Percentiles rank a stretch among this genome's conserved stretches.
Conservation (phyloP, 1,140 invertebrate genomes). For the Conus betulinus region DNA sequence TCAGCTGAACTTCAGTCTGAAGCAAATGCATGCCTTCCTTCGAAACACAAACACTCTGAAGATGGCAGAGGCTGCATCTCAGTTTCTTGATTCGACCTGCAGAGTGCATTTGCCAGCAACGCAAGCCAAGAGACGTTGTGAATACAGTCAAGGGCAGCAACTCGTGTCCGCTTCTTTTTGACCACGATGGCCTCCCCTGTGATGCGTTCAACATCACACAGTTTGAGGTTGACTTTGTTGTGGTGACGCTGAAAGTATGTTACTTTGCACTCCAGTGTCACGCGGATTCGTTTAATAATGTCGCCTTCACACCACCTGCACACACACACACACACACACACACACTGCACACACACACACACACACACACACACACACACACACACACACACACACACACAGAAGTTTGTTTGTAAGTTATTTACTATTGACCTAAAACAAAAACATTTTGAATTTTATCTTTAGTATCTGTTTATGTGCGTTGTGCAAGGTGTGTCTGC, state of each 20-base stretch:
- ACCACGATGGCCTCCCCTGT: slow-evolving; percentile 58
- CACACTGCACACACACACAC: too few species aligned
- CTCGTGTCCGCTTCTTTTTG: slow-evolving; percentile 47
- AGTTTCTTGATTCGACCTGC: slow-evolving; percentile 38
- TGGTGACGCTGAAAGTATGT: slow-evolving; percentile 81
- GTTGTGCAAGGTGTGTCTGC: too few species aligned
- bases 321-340: slow-evolving; percentile 16
- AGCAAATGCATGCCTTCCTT: too few species aligned
- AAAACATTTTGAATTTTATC: too few species aligned
- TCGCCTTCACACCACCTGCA: slow-evolving; percentile 68
- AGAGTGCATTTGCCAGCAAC: slow-evolving; percentile 57
- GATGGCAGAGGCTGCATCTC: neutral
- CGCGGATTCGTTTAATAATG: slow-evolving; percentile 82
- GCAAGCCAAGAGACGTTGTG: slow-evolving; percentile 50
- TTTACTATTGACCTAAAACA: too few species aligned
- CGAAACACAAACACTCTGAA: too few species aligned
- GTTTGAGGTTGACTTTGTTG: slow-evolving; percentile 60
- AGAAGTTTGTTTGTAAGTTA: too few species aligned
- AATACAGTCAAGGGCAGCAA: slow-evolving; percentile 54
- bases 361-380: neutral
- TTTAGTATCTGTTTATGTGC: too few species aligned
- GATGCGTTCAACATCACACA: slow-evolving; percentile 48
- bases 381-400: too few species aligned
- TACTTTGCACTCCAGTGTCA: slow-evolving; percentile 81
- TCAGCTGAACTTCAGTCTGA: too few species aligned